Conservation (phyloP, 2,888 invertebrate species). For the Pollenia griseotomentosa region DNA sequence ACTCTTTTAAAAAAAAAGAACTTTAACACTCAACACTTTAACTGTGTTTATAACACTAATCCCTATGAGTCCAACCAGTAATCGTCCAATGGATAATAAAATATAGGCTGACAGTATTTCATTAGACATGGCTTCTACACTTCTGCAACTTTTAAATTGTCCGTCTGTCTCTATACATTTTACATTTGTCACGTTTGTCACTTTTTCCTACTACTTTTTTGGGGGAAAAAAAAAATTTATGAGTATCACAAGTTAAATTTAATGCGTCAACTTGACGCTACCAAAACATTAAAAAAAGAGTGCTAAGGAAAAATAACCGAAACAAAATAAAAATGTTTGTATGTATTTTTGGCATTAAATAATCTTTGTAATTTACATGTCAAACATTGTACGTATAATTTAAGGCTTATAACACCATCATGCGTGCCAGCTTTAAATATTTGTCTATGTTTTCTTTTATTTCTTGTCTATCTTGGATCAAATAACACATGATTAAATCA, state of each 20-base stretch:
- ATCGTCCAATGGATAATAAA: constrained; percentile 40
- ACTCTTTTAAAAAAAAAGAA: constrained; percentile 25
- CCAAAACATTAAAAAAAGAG: constrained; percentile 28
- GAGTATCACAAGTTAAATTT: constrained; percentile 53
- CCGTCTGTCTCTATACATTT: constrained; percentile 12
- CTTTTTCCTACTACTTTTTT: constrained; percentile 59
- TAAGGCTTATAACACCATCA: constrained; percentile 43
- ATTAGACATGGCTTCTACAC: constrained; percentile 56
- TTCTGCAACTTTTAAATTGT: constrained; percentile 10
- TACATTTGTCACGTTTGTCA: constrained; percentile 70
- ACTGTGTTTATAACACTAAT: constrained; percentile 17
- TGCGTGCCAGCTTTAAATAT: constrained; percentile 1
- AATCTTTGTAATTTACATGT: constrained; percentile 64
- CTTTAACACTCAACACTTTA: constrained; percentile 61
- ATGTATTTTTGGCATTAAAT: constrained; percentile 51
- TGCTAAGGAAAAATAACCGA: constrained; percentile 2
- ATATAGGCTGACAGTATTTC: constrained; percentile 58
- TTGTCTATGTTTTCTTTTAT: constrained; percentile 7
- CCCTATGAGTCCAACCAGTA: neutral
- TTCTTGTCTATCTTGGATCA: constrained; percentile 21
- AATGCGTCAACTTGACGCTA: constrained; percentile 70
- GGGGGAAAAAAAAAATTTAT: constrained; percentile 40
- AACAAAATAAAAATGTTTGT: constrained; percentile 8
- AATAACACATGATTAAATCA: constrained; percentile 39
- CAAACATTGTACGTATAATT: constrained; percentile 44